Percentiles rank a stretch among this genome's conserved stretches.
Conservation (phyloP, 2,888 invertebrate species). For the Macrosoma leucophasiata region DNA sequence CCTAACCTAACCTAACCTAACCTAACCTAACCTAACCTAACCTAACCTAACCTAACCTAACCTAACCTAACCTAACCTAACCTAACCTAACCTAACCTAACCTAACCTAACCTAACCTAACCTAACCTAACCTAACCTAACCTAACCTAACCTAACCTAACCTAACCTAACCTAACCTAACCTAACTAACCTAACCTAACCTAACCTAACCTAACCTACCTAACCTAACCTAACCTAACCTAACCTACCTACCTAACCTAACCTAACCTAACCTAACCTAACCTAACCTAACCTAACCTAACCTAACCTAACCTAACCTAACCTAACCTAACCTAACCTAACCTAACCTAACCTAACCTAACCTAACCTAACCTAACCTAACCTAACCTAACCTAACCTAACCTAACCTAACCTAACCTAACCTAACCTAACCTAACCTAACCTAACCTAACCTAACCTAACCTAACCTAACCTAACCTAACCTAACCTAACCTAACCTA, state of each 20-base stretch:
- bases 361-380: neutral
- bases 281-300: conserved; percentile 26
- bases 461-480: conserved; percentile 12
- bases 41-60: conserved; percentile 17
- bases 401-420: conserved; percentile 13
- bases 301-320: conserved; percentile 7
- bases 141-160: conserved; percentile 21
- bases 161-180: conserved; percentile 26
- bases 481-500: conserved; percentile 13
- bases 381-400: neutral
- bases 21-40: conserved; percentile 20
- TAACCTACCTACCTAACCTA: conserved; percentile 22
- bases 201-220: conserved; percentile 23
- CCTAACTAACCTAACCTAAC: conserved; percentile 19
- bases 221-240: conserved; percentile 21
- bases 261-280: conserved; percentile 23
- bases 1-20: conserved; percentile 24
- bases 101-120: conserved; percentile 20
- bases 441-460: conserved; percentile 13
- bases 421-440: conserved; percentile 17
- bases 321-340: neutral
- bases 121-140: conserved; percentile 18
- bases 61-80: conserved; percentile 18
- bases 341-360: neutral
- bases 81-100: conserved; percentile 19